Conservation (phyloP, 2,888 invertebrate genomes). For the Leptopterna dolabrata region DNA sequence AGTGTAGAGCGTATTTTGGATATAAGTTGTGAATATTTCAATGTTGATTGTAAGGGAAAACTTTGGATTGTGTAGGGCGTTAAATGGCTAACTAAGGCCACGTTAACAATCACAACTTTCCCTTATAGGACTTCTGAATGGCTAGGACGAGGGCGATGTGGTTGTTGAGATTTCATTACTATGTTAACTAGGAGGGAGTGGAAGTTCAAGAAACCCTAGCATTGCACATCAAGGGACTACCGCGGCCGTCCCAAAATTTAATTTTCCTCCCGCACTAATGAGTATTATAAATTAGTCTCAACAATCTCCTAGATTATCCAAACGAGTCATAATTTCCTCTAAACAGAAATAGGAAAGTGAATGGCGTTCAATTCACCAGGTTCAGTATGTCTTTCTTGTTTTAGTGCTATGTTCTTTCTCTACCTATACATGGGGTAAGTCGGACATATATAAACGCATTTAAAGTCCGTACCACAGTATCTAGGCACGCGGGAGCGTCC, state of each 20-base stretch:
- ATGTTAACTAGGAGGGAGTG: background rate
- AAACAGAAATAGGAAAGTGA: too few relatives aligned
- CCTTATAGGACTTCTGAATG: background rate
- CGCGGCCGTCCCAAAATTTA: background rate
- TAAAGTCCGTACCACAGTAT: too few relatives aligned
- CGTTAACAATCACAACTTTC: background rate
- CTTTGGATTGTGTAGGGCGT: background rate
- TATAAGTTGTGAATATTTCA: background rate
- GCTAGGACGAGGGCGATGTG: background rate
- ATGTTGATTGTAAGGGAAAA: background rate
- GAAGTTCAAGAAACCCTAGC: background rate
- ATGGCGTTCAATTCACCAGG: too few relatives aligned
- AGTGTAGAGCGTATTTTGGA: background rate
- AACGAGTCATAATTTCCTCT: too few relatives aligned
- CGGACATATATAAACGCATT: too few relatives aligned
- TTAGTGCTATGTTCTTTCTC: too few relatives aligned
- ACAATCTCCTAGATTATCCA: too few relatives aligned
- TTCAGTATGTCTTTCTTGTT: too few relatives aligned
- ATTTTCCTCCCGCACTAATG: background rate
- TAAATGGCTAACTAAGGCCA: background rate
- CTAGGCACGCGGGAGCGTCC: too few relatives aligned
- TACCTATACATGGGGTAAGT: too few relatives aligned
- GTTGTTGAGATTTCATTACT: slow-evolving; percentile 11
- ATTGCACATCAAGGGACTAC: background rate
- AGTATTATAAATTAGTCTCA: too few relatives aligned